phyloP scores from a whole-genome alignment of 2,113 vertebrate genomes.

The Trinectes maculatus region DNA sequence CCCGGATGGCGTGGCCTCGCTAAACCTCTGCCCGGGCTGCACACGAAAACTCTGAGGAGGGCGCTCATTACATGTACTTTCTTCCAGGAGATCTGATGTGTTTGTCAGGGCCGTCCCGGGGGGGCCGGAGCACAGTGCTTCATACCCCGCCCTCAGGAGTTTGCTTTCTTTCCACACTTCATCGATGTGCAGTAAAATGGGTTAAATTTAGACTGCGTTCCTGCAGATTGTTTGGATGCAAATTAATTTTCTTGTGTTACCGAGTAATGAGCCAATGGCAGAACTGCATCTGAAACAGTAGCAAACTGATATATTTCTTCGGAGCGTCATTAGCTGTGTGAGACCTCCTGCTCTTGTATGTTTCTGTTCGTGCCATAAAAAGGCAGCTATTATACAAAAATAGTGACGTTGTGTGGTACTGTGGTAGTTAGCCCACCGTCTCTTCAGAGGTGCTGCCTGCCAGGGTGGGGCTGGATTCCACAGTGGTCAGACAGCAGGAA shows the following conservation, averaged over 20 bases:
- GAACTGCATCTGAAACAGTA: neutral
- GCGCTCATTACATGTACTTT: slow-evolving; percentile 46
- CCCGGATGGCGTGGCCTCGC: slow-evolving; percentile 26
- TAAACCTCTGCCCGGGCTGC: slow-evolving; percentile 21
- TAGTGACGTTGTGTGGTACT: neutral
- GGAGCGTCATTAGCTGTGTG: neutral
- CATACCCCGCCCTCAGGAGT: neutral
- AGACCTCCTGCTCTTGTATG: neutral
- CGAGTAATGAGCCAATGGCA: neutral
- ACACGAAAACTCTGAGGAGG: slow-evolving; percentile 14
- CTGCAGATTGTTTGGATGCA: neutral
- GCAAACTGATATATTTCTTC: neutral
- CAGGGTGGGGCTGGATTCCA: slow-evolving; percentile 65
- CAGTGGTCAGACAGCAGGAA: slow-evolving; percentile 64
- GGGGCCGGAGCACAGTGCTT: neutral
- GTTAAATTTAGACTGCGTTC: neutral
- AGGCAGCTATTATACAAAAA: neutral
- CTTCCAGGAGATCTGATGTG: slow-evolving; percentile 27
- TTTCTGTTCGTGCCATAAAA: neutral
- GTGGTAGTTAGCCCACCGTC: neutral
- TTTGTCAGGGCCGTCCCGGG: slow-evolving; percentile 31
- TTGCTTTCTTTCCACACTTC: neutral
- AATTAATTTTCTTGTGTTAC: neutral
- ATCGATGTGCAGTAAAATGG: neutral
- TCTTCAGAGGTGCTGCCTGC: neutral